Conservation (phyloP, 2,113 vertebrate species). For the Garra rufa region DNA sequence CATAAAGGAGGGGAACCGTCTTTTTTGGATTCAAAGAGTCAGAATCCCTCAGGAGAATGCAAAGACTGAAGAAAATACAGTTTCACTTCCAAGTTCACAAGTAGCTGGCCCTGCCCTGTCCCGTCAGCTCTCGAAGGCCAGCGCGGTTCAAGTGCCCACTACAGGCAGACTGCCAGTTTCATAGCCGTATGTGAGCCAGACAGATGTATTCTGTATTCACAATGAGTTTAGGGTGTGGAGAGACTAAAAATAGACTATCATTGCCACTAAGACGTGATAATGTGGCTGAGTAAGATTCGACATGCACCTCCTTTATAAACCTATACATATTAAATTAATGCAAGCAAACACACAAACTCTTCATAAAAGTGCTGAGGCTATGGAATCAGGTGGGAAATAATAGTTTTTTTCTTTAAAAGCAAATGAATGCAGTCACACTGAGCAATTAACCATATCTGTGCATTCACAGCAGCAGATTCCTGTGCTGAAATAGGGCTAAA, state of each 20-base stretch:
- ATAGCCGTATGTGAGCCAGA: conserved; percentile 64
- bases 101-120: conserved; percentile 43
- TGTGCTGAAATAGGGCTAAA: background rate
- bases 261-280: conserved; percentile 23
- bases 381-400: background rate
- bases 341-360: background rate
- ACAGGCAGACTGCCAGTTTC: conserved; percentile 64
- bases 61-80: conserved; percentile 56
- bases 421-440: background rate
- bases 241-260: conserved; percentile 71
- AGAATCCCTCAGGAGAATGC: conserved; percentile 62
- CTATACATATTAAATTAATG: background rate
- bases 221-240: conserved; percentile 68
- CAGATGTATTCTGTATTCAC: conserved; percentile 66
- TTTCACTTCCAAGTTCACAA: conserved; percentile 60
- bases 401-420: background rate
- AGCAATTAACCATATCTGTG: conserved; percentile 10
- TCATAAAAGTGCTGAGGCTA: background rate
- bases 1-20: conserved; percentile 1
- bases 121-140: conserved; percentile 58
- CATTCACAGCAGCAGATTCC: conserved; percentile 27
- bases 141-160: conserved; percentile 60
- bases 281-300: no score
- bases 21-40: conserved; percentile 50
- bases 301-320: no score